Conservation (phyloP, 1,140 invertebrate species). For the Bombus balteatus region DNA sequence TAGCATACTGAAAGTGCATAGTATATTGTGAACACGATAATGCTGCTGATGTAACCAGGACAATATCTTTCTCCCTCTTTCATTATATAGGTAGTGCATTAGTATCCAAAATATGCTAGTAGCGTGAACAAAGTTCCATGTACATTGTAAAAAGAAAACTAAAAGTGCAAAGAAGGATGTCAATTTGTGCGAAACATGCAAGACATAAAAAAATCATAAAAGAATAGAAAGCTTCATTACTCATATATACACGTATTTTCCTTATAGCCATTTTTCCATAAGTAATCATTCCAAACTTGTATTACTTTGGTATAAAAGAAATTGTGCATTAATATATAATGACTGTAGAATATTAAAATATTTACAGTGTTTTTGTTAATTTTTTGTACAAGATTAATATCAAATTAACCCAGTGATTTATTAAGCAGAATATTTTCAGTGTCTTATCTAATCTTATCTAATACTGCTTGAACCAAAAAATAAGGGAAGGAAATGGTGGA, state of each 20-base stretch:
- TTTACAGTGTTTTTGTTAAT: background rate
- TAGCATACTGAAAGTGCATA: constrained; percentile 44
- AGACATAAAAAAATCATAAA: background rate
- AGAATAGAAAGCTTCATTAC: background rate
- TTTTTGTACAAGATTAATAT: background rate
- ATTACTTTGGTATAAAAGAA: background rate
- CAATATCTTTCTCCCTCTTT: constrained; percentile 59
- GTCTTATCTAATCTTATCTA: background rate
- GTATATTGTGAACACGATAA: constrained; percentile 40
- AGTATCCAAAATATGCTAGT: constrained; percentile 23
- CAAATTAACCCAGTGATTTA: background rate
- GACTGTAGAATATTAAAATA: background rate
- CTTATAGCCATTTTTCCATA: background rate
- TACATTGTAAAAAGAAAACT: constrained; percentile 8
- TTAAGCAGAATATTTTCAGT: background rate
- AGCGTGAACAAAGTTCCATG: constrained; percentile 12
- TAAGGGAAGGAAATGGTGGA: constrained; percentile 5
- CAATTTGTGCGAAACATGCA: background rate
- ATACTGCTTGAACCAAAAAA: background rate
- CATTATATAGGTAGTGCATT: constrained; percentile 34
- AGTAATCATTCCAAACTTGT: background rate
- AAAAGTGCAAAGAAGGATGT: constrained; percentile 10
- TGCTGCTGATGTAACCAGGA: constrained; percentile 45
- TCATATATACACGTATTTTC: background rate
- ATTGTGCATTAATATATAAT: background rate